Percentiles rank a stretch among this genome's conserved stretches.
These are phyloP conservation scores for Drosophila bunnanda DNA, from an alignment of 2,888 invertebrate genomes.

Conservation along the genomic window DNA sequence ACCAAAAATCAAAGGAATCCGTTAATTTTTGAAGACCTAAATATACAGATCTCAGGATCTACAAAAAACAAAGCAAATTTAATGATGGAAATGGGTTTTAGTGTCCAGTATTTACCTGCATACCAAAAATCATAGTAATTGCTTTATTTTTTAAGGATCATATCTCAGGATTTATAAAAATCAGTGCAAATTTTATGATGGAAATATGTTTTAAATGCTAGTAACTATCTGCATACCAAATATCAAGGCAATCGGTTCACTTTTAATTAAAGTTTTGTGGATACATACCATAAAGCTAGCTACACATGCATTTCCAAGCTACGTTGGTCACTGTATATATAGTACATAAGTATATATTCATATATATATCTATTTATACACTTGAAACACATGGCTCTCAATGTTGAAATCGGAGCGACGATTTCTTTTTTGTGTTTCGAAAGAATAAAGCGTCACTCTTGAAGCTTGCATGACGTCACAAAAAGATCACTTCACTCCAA, in stretches of 20 bases:
- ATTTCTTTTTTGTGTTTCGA: background rate
- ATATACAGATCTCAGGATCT: background rate
- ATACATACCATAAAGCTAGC: background rate
- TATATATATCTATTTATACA: background rate
- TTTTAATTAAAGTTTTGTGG: background rate
- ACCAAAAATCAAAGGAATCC: background rate
- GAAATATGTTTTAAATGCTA: too few species aligned
- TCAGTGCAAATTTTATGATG: too few species aligned
- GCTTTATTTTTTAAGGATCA: background rate
- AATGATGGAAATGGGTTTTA: background rate
- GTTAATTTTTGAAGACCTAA: background rate
- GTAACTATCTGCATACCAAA: too few species aligned
- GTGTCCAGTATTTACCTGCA: background rate
- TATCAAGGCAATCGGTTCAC: background rate
- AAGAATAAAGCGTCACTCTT: conserved; percentile 3
- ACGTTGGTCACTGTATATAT: background rate
- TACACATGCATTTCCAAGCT: background rate
- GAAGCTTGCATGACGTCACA: background rate
- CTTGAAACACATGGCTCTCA: conserved; percentile 8
- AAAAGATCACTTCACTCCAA: conserved; percentile 1
- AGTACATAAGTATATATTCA: too few species aligned
- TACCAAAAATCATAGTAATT: background rate
- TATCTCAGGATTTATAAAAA: too few species aligned
- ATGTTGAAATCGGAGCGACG: background rate
- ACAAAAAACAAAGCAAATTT: too few species aligned